Evolutionary conservation across 2,113 vertebrate genomes (phyloP).

Genomic region (Stomatorhinus ivindoensis): DNA sequence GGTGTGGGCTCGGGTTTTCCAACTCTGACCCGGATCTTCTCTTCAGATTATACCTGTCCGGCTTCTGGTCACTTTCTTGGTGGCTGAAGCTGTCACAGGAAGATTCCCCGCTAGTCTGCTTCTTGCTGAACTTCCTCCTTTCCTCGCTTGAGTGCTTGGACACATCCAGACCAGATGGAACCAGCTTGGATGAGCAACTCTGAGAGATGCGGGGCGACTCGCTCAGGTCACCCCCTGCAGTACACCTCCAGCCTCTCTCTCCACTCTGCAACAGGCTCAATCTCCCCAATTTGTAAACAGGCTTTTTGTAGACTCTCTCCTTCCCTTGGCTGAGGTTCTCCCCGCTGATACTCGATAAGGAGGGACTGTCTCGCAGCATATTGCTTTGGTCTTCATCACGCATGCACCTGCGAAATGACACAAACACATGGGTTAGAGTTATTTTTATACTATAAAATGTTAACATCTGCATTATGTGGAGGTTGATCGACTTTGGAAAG

Average conservation of each 20-base stretch:
- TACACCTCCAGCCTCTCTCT: neutral
- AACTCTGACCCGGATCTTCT: neutral
- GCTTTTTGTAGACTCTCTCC: slow-evolving; percentile 34
- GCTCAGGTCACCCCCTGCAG: neutral
- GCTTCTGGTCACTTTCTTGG: neutral
- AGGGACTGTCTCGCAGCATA: neutral
- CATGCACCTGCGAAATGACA: slow-evolving; percentile 17
- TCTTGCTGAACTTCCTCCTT: neutral
- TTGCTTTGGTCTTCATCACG: slow-evolving; percentile 7
- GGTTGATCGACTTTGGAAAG: neutral
- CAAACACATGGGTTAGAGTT: neutral
- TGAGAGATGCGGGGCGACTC: neutral
- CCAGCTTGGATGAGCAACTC: neutral
- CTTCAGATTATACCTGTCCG: slow-evolving; percentile 3
- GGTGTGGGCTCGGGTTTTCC: neutral
- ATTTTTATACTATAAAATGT: neutral
- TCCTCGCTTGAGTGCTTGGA: slow-evolving; percentile 5
- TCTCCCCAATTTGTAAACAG: slow-evolving; percentile 28
- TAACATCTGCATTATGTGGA: neutral
- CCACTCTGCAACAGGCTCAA: neutral
- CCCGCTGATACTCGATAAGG: slow-evolving; percentile 19
- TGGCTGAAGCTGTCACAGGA: neutral
- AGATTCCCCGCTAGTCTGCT: neutral
- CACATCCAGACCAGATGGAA: neutral
- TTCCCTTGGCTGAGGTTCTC: slow-evolving; percentile 18